phyloP scores from a whole-genome alignment of 2,113 vertebrate species.

The Egretta garzetta region DNA sequence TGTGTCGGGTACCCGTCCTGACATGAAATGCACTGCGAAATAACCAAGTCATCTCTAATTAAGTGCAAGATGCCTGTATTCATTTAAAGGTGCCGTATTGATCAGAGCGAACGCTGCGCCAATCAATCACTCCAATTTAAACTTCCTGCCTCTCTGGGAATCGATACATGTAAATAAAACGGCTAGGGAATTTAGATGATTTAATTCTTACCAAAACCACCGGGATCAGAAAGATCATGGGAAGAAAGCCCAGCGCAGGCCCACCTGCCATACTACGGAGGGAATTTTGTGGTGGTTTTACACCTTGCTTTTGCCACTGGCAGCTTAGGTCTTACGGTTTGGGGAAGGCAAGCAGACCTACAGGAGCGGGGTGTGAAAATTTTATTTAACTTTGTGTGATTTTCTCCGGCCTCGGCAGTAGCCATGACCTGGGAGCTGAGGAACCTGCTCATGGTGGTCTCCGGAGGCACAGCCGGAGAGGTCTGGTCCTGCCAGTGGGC shows the following conservation, averaged over 20 bases:
- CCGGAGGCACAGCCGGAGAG: not conserved
- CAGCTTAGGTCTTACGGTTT: not conserved
- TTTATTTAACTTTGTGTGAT: not conserved
- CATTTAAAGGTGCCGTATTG: constrained; percentile 12
- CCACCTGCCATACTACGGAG: not conserved
- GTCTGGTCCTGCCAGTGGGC: not conserved
- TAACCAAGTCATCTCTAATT: constrained; percentile 50
- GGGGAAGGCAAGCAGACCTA: not conserved
- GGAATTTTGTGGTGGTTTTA: not conserved
- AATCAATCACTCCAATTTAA: constrained; percentile 46
- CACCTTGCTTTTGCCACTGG: not conserved
- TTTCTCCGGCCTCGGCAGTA: not conserved
- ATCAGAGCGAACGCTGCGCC: not conserved
- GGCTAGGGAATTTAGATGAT: not conserved
- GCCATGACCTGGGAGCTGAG: not conserved
- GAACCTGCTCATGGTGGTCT: not conserved
- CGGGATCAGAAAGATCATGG: not conserved
- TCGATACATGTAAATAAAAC: not conserved
- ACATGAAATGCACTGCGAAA: not conserved
- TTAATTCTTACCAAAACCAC: not conserved
- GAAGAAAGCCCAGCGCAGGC: not conserved
- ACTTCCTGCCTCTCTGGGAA: not conserved
- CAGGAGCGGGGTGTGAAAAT: not conserved
- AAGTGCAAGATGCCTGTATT: constrained; percentile 55
- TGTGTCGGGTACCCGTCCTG: not conserved